Conservation (phyloP, 92 coral and sea anemone genomes). For the Ricordea florida region DNA sequence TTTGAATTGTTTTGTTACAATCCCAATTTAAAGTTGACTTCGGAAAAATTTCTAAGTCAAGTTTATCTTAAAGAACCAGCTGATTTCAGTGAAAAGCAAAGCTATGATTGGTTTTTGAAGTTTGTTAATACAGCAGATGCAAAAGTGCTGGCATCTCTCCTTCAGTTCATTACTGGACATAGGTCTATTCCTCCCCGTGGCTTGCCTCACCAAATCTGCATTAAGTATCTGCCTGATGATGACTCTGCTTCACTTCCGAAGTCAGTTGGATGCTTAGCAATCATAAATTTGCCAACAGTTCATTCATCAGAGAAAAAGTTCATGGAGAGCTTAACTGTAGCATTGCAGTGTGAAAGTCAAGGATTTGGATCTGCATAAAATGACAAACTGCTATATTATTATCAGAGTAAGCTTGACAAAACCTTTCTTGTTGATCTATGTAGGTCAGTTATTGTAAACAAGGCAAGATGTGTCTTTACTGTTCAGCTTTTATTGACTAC, state of each 20-base stretch:
- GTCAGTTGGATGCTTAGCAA: conserved; percentile 42
- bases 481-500: neutral
- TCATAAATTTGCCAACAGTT: conserved; percentile 45
- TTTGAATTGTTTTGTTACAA: conserved; percentile 43
- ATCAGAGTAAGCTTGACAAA: neutral
- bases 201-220: conserved; percentile 26
- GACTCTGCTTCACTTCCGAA: conserved; percentile 57
- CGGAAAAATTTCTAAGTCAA: conserved; percentile 21
- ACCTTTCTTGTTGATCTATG: conserved; percentile 5
- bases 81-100: conserved; percentile 44
- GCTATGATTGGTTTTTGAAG: conserved; percentile 40
- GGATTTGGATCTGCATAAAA: conserved; percentile 56
- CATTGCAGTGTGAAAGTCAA: conserved; percentile 54
- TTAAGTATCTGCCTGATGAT: conserved; percentile 39
- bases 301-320: conserved; percentile 56
- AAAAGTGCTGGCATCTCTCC: conserved; percentile 31
- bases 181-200: conserved; percentile 27
- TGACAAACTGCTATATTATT: neutral
- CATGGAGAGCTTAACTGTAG: conserved; percentile 35
- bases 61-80: conserved; percentile 18
- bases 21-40: neutral
- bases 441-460: neutral
- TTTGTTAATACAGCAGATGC: conserved; percentile 25
- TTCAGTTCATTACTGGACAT: conserved; percentile 35
- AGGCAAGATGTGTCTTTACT: conserved; percentile 6